A percentile compares a stretch with the other conserved stretches of the same genome.
Evolutionary conservation across 2,113 vertebrate species (phyloP).

Genomic region (Thamnaconus septentrionalis): DNA sequence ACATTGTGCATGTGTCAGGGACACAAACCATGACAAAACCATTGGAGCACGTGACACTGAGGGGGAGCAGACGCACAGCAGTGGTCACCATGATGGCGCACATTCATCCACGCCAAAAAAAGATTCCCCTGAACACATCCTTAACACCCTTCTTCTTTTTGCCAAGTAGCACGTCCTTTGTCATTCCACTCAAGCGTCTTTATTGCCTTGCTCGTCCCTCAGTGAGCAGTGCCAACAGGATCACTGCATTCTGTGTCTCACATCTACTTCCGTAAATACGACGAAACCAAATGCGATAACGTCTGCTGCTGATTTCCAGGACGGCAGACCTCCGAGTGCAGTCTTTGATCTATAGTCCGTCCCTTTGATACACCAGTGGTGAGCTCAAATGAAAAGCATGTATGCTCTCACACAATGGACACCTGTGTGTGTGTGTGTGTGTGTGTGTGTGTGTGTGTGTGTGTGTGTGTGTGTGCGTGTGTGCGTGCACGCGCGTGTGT

Average conservation of each 20-base stretch:
- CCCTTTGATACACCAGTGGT: slow-evolving; percentile 56
- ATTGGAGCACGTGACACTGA: slow-evolving; percentile 11
- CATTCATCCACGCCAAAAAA: not conserved
- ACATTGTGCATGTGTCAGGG: slow-evolving; percentile 5
- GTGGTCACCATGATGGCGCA: slow-evolving; percentile 2
- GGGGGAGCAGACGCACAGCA: slow-evolving; percentile 3
- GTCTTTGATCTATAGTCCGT: slow-evolving; percentile 61
- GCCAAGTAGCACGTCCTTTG: not conserved
- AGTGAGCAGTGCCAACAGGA: not conserved
- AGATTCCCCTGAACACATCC: slow-evolving; percentile 10
- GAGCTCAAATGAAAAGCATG: slow-evolving; percentile 37
- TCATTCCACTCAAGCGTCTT: no score
- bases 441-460: slow-evolving; percentile 4
- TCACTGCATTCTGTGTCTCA: not conserved
- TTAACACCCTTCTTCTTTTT: slow-evolving; percentile 9
- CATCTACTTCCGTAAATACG: slow-evolving; percentile 10
- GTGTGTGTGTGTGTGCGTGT: not conserved
- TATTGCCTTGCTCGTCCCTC: not conserved
- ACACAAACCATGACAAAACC: slow-evolving; percentile 1
- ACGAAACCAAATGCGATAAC: slow-evolving; percentile 11
- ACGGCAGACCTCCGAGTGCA: slow-evolving; percentile 36
- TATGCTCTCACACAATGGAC: slow-evolving; percentile 22
- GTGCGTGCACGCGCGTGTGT: no score
- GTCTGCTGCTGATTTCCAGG: slow-evolving; percentile 31
- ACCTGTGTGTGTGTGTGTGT: slow-evolving; percentile 18